Conservation (phyloP, 2,888 invertebrate genomes). For the Augiades crinisus region DNA sequence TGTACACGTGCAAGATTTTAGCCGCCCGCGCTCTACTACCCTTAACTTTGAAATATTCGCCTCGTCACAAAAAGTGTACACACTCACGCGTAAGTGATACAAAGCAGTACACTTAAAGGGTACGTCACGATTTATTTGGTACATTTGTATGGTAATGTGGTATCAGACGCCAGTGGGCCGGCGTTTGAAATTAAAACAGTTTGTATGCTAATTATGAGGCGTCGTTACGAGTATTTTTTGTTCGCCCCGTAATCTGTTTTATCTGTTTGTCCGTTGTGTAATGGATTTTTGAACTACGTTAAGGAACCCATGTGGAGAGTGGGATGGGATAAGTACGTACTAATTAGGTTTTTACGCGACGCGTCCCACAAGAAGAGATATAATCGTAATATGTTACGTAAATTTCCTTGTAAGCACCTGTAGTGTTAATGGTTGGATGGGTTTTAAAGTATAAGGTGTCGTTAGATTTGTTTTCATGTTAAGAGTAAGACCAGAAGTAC, state of each 20-base stretch:
- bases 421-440: too few relatives aligned
- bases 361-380: too few relatives aligned
- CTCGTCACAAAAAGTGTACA: constrained; percentile 3
- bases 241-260: too few relatives aligned
- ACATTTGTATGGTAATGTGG: constrained; percentile 12
- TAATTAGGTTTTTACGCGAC: too few relatives aligned
- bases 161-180: constrained; percentile 2
- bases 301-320: background rate
- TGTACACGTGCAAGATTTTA: too few relatives aligned
- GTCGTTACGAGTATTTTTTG: constrained; percentile 2
- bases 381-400: too few relatives aligned
- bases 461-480: too few relatives aligned
- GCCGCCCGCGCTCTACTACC: background rate
- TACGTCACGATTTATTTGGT: constrained; percentile 15
- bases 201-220: constrained; percentile 9
- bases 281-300: constrained; percentile 1
- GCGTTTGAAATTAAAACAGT: constrained; percentile 17
- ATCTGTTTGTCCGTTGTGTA: too few relatives aligned
- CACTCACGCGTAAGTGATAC: constrained; percentile 12
- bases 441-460: too few relatives aligned
- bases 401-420: too few relatives aligned
- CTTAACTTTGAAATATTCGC: constrained; percentile 4
- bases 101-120: background rate
- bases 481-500: too few relatives aligned
- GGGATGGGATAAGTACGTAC: background rate